Evolutionary conservation across 2,888 invertebrate species (phyloP), one percentile per base, ranked within the genome.

Genomic region (Archips xylosteana): DNA sequence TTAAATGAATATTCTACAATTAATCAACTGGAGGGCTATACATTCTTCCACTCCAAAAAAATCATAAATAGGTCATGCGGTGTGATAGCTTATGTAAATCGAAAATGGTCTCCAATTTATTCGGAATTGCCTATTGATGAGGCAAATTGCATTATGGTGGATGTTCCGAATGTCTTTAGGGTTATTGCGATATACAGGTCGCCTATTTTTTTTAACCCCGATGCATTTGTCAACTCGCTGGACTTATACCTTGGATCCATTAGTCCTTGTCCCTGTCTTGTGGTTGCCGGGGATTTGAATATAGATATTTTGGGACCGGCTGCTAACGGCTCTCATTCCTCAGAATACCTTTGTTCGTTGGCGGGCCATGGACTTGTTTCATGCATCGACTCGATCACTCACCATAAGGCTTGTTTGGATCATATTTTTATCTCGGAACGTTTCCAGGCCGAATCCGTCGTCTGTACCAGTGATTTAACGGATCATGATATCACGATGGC

Each of bases 41-140:
- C 39, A n/a, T 6, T 39, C 1, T 71, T 45, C 49, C 3, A 15
- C 9, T 61, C 70, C 2, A 59, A 51, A 12, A 65, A 67, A 13
- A 42, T 66, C 8, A 59, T 75, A n/a, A 73, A 75, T 45, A 67
- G 70, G 66, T 42, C 70, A n/a, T 67, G 75, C 0, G 73, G 72
- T 2, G 73, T 75, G 12, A 60, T 73, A n/a, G 67, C 42, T 5
- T 75, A 73, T 39, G 63, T 75, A 3, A 70, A 51, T 32, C 13
- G 66, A n/a, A 57, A 45, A 45, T 73, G 66, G 67, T 59, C 62
- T 15, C 65, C 67, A 10, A n/a, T 60, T 12, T 54, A 54, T 39
- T 47, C 67, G 4, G 75, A 75, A 45, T 51, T 65, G 15, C 34
- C 15, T 15, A 32, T 66, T 1, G 47, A 61, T 32, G 75, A 73